phyloP scores from a whole-genome alignment of 2,888 invertebrate genomes.

The Andrena praecox region DNA sequence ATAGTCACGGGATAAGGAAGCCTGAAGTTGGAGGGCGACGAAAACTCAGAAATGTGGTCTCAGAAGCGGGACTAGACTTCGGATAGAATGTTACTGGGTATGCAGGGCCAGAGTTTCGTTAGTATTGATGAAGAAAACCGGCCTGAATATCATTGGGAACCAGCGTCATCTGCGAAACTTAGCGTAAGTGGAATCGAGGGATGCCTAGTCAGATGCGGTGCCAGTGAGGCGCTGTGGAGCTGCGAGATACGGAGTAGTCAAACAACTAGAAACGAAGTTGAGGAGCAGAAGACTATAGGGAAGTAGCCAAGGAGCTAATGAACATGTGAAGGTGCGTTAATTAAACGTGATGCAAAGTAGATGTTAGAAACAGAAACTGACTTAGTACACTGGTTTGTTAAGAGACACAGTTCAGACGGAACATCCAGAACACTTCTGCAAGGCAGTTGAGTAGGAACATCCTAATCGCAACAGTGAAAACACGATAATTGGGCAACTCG shows the following conservation, averaged over 20 bases:
- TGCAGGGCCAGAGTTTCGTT: background rate
- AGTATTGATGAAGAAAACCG: background rate
- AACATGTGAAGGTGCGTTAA: background rate
- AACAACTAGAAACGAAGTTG: no score
- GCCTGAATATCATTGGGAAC: background rate
- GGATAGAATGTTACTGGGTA: background rate
- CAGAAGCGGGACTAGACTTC: background rate
- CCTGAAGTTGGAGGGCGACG: background rate
- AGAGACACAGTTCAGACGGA: no score
- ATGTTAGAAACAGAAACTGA: no score
- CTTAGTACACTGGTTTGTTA: no score
- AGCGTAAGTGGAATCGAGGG: constrained; percentile 19
- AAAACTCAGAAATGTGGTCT: background rate
- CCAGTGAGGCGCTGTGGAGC: no score
- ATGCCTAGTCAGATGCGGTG: background rate
- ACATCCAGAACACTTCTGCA: background rate
- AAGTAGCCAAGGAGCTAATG: background rate
- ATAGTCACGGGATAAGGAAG: background rate
- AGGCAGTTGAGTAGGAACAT: background rate
- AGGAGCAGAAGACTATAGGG: background rate
- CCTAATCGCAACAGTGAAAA: background rate
- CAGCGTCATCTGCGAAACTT: constrained; percentile 2
- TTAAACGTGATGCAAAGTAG: background rate
- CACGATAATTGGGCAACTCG: constrained; percentile 9
- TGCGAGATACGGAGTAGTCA: no score